A percentile compares a stretch with the other conserved stretches of the same genome.
phyloP scores from a whole-genome alignment of 2,113 vertebrate genomes.

The Promerops cafer region DNA sequence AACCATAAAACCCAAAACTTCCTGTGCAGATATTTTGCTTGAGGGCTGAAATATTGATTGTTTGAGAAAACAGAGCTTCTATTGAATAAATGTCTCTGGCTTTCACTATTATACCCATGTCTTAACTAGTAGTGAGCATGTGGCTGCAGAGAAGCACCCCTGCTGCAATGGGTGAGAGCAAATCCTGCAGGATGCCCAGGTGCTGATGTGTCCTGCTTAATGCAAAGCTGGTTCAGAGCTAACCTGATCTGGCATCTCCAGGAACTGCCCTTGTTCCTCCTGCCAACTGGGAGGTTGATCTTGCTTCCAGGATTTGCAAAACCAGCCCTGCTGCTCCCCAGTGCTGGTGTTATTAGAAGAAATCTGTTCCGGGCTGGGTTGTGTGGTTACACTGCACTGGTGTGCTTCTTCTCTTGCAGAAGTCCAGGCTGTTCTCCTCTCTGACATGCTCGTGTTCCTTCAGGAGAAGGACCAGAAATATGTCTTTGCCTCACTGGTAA shows the following conservation, averaged over 20 bases:
- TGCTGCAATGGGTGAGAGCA: not conserved
- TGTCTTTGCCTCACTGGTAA: constrained; percentile 91
- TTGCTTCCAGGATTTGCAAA: not conserved
- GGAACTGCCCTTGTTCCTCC: not conserved
- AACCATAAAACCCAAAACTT: constrained; percentile 30
- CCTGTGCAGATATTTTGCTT: not conserved
- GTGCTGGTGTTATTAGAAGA: not conserved
- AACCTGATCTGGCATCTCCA: not conserved
- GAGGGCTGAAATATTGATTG: constrained; percentile 4
- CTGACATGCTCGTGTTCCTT: constrained; percentile 89
- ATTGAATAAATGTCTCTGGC: not conserved
- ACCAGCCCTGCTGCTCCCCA: not conserved
- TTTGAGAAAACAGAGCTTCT: not conserved
- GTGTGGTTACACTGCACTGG: not conserved
- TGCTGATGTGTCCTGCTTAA: not conserved
- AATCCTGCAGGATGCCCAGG: not conserved
- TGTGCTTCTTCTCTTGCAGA: constrained; percentile 68
- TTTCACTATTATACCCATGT: not conserved
- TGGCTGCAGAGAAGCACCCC: not conserved
- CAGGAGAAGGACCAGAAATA: constrained; percentile 99
- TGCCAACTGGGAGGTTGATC: not conserved
- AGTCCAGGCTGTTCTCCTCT: constrained; percentile 89
- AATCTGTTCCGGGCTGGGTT: not conserved
- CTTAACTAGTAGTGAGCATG: not conserved
- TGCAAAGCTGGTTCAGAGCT: not conserved